These are phyloP conservation scores for Galeruca laticollis DNA, from an alignment of 2,888 invertebrate species.

Conservation along the genomic window DNA sequence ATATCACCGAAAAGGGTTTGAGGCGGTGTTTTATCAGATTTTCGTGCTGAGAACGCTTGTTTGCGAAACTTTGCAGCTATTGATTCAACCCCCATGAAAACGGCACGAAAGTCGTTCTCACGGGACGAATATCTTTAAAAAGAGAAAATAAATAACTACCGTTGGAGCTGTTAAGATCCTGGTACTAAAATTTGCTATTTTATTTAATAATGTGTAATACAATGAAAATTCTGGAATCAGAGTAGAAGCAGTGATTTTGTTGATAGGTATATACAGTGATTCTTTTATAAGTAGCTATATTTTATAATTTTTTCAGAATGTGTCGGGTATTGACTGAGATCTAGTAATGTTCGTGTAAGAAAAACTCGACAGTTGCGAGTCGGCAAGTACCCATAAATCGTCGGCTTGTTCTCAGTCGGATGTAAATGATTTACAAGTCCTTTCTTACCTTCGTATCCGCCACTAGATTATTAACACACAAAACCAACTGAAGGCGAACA, in stretches of 20 bases:
- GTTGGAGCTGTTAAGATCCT: constrained; percentile 1
- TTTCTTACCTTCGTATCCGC: constrained; percentile 53
- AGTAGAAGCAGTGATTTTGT: background rate
- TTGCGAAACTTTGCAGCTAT: constrained; percentile 55
- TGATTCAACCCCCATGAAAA: constrained; percentile 60
- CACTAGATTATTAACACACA: constrained; percentile 49
- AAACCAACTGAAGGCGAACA: constrained; percentile 18
- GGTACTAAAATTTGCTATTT: background rate
- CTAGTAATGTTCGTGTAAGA: constrained; percentile 33
- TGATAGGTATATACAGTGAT: no score
- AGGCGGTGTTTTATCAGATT: constrained; percentile 57
- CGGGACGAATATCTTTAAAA: constrained; percentile 35
- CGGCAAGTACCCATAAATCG: constrained; percentile 57
- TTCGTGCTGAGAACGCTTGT: constrained; percentile 61
- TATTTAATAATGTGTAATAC: background rate
- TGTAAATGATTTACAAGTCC: constrained; percentile 61
- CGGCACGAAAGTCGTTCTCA: constrained; percentile 51
- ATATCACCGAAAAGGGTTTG: constrained; percentile 33
- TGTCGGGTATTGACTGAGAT: background rate
- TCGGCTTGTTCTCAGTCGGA: constrained; percentile 58
- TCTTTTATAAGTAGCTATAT: background rate
- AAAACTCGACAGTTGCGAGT: constrained; percentile 37
- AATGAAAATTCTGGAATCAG: no score
- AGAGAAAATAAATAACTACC: constrained; percentile 2
- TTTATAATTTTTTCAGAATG: background rate